Conservation (phyloP, 2,797 vertebrate genomes). For the Sebastes variabilis region DNA sequence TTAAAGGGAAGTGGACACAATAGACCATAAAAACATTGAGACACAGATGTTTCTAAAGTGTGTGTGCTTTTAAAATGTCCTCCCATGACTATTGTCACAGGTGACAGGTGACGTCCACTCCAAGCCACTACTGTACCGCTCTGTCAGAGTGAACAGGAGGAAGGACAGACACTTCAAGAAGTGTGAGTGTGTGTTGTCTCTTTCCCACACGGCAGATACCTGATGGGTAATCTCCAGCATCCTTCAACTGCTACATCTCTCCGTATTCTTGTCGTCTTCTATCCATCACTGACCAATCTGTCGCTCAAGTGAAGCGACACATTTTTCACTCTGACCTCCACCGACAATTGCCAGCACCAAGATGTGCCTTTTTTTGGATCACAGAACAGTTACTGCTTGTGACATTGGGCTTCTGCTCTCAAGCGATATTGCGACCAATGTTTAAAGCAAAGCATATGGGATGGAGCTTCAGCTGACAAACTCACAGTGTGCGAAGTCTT, state of each 20-base stretch:
- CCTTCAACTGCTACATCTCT: constrained; percentile 30
- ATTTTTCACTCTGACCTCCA: constrained; percentile 34
- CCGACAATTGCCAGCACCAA: constrained; percentile 6
- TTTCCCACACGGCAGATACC: constrained; percentile 23
- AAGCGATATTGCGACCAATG: neutral
- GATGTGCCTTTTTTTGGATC: constrained; percentile 17
- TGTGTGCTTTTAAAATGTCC: constrained; percentile 3
- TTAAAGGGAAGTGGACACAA: neutral
- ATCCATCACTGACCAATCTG: constrained; percentile 51
- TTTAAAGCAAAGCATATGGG: constrained; percentile 9
- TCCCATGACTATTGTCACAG: constrained; percentile 7
- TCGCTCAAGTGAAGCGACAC: constrained; percentile 22
- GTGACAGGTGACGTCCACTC: constrained; percentile 35
- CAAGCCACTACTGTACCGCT: constrained; percentile 8
- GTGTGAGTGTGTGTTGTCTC: neutral
- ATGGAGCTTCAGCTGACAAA: neutral
- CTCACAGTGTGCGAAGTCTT: neutral
- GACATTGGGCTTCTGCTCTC: constrained; percentile 14
- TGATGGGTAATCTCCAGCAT: constrained; percentile 44
- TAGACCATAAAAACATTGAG: constrained; percentile 4
- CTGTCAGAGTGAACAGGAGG: constrained; percentile 28
- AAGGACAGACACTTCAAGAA: constrained; percentile 11
- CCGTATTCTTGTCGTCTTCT: constrained; percentile 52
- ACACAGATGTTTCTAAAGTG: neutral
- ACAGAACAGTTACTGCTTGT: neutral